Evolutionary conservation across 2,113 vertebrate genomes (phyloP).

Genomic region (human (Homo sapiens)): DNA sequence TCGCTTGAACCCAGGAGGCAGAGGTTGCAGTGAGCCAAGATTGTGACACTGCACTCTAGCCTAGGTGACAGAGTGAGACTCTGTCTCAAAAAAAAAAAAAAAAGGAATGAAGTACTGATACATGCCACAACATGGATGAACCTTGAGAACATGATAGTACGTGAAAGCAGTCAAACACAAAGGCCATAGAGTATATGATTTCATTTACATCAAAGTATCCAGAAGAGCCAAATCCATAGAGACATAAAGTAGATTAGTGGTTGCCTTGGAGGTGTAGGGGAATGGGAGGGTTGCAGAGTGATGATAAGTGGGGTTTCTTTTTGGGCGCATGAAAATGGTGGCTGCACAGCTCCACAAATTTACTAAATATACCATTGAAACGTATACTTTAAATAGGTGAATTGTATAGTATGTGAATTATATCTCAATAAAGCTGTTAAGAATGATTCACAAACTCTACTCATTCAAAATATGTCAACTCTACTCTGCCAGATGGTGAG

Average conservation of each 20-base stretch:
- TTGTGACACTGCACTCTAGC: too few species aligned
- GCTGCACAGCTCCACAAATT: background rate
- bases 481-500: background rate
- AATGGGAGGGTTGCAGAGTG: background rate
- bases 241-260: background rate
- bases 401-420: background rate
- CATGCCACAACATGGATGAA: accelerated
- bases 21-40: too few species aligned
- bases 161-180: background rate
- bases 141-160: accelerated
- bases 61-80: too few species aligned
- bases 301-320: background rate
- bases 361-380: background rate
- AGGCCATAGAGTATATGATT: accelerated
- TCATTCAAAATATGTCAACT: background rate
- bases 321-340: background rate
- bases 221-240: background rate
- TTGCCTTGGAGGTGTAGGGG: background rate
- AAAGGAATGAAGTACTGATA: too few species aligned
- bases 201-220: background rate
- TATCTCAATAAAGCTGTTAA: background rate
- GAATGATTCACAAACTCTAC: background rate
- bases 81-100: too few species aligned
- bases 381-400: background rate
- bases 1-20: too few species aligned